Evolutionary conservation across 2,113 vertebrate genomes (phyloP).

Genomic region (Megaleporinus macrocephalus): DNA sequence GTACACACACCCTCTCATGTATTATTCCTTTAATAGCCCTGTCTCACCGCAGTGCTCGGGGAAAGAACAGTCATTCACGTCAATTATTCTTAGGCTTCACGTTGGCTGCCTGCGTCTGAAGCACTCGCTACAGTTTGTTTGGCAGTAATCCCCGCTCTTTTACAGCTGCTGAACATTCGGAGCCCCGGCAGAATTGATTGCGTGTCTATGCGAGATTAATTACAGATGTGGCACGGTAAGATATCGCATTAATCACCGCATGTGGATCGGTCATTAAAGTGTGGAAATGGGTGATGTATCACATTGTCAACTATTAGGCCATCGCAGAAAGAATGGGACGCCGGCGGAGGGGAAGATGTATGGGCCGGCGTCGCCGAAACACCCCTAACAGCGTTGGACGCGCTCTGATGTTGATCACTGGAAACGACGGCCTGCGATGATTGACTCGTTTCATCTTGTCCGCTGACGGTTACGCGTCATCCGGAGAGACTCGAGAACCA

Average conservation of each 20-base stretch:
- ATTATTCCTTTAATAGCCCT: background rate
- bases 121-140: background rate
- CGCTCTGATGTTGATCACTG: background rate
- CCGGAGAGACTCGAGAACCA: background rate
- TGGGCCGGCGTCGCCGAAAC: background rate
- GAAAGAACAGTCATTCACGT: background rate
- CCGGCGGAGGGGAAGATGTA: background rate
- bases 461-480: background rate
- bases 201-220: conserved; percentile 49
- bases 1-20: background rate
- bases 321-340: conserved; percentile 20
- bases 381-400: background rate
- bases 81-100: background rate
- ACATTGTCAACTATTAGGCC: conserved; percentile 25
- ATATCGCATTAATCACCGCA: conserved; percentile 48
- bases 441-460: background rate
- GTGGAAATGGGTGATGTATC: conserved; percentile 46
- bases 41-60: background rate
- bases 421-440: background rate
- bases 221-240: conserved; percentile 41
- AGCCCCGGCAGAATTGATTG: conserved; percentile 41
- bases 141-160: background rate
- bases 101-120: background rate
- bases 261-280: conserved; percentile 29
- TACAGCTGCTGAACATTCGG: conserved; percentile 27